A percentile compares a stretch with the other conserved stretches of the same genome.
Evolutionary conservation across 2,888 invertebrate species (phyloP).

Genomic region (Mesorhabditis spiculigera): DNA sequence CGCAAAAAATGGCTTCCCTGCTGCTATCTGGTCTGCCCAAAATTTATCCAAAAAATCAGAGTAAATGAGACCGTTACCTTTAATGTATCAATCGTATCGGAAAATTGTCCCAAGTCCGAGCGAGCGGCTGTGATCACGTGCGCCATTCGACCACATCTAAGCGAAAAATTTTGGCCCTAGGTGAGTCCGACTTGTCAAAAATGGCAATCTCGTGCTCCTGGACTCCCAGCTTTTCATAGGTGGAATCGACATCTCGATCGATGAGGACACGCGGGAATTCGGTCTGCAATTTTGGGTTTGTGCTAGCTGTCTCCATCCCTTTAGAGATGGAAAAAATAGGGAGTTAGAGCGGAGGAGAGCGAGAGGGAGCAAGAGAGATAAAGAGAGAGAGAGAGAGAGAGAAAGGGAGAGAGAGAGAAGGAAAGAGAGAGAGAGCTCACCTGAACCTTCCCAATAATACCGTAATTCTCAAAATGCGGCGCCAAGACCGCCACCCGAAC

Average conservation of each 20-base stretch:
- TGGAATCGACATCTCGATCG: constrained; percentile 2
- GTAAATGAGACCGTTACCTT: not conserved
- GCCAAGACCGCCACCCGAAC: not conserved
- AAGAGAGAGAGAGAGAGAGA: no score
- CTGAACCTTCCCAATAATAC: not conserved
- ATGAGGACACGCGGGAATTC: constrained; percentile 3
- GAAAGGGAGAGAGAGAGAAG: no score
- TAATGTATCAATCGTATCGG: not conserved
- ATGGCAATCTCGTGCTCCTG: constrained; percentile 3
- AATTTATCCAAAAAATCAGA: no score
- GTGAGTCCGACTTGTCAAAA: not conserved
- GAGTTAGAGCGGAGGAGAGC: no score
- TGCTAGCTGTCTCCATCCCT: no score
- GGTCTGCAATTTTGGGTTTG: not conserved
- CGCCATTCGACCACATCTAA: not conserved
- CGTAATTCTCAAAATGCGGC: not conserved
- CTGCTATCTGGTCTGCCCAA: no score
- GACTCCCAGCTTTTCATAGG: constrained; percentile 1
- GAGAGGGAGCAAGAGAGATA: no score
- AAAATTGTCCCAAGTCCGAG: not conserved
- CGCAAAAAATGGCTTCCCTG: no score
- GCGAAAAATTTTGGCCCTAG: not conserved
- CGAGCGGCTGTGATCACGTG: not conserved
- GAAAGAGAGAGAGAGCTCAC: not conserved
- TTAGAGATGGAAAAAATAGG: no score